Conservation (phyloP, 92 coral and sea anemone species). For the Desmophyllum pertusum region DNA sequence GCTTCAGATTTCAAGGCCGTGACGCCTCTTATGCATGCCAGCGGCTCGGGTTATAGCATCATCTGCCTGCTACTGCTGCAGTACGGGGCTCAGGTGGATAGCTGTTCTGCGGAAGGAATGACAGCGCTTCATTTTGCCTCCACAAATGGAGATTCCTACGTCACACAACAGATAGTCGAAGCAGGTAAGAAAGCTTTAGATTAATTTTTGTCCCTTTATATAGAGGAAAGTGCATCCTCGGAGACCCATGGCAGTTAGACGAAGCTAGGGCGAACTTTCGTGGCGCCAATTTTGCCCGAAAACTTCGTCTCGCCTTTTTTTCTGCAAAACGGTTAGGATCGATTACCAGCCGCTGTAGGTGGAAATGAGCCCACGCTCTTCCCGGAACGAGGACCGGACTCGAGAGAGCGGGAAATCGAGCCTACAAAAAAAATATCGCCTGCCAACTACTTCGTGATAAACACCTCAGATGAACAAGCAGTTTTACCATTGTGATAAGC, state of each 20-base stretch:
- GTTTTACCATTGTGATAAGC: neutral
- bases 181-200: constrained; percentile 34
- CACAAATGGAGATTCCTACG: constrained; percentile 38
- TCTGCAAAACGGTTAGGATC: too few relatives aligned
- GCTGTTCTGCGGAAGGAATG: constrained; percentile 47
- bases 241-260: too few relatives aligned
- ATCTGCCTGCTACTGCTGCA: constrained; percentile 48
- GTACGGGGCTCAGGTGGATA: constrained; percentile 57
- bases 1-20: constrained; percentile 46
- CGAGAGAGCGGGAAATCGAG: too few relatives aligned
- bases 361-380: too few relatives aligned
- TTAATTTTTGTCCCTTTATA: neutral
- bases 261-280: too few relatives aligned
- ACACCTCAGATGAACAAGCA: neutral
- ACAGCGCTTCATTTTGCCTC: constrained; percentile 64
- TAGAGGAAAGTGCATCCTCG: too few relatives aligned
- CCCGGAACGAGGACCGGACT: too few relatives aligned
- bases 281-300: too few relatives aligned
- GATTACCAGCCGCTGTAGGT: too few relatives aligned
- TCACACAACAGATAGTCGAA: constrained; percentile 46
- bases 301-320: too few relatives aligned
- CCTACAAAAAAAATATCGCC: too few relatives aligned
- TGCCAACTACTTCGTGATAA: too few relatives aligned
- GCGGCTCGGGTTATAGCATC: constrained; percentile 28
- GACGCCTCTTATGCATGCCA: constrained; percentile 56